Evolutionary conservation across 2,888 invertebrate species (phyloP).

Genomic region (Leptogaster cylindrica): DNA sequence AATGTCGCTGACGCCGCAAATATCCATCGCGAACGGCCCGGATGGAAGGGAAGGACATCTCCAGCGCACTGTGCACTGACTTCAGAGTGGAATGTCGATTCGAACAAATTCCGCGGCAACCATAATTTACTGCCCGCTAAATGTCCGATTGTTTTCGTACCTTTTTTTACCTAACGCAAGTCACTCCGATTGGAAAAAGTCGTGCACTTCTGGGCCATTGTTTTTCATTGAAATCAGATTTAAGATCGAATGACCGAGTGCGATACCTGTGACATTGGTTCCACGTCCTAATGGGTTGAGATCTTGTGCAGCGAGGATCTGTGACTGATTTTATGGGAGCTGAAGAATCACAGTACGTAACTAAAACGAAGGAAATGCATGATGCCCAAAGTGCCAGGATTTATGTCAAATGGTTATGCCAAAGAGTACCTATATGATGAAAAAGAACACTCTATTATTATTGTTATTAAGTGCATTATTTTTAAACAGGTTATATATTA

Average conservation of each 20-base stretch:
- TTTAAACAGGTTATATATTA: too few relatives aligned
- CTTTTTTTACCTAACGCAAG: constrained; percentile 2
- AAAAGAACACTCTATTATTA: too few relatives aligned
- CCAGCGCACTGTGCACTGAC: not conserved
- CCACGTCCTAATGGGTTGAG: not conserved
- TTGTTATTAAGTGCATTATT: too few relatives aligned
- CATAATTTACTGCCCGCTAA: constrained; percentile 36
- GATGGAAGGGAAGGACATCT: not conserved
- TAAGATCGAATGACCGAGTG: constrained; percentile 31
- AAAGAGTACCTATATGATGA: too few relatives aligned
- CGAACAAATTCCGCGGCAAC: constrained; percentile 22
- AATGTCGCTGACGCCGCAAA: constrained; percentile 7
- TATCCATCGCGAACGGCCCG: not conserved
- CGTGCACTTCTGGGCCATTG: constrained; percentile 36
- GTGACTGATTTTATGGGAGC: too few relatives aligned
- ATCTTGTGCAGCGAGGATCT: constrained; percentile 4
- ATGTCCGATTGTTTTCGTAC: constrained; percentile 27
- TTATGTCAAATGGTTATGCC: too few relatives aligned
- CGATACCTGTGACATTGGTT: constrained; percentile 23
- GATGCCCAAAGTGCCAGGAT: too few relatives aligned
- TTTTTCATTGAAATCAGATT: constrained; percentile 37
- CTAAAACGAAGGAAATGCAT: too few relatives aligned
- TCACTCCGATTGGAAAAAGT: constrained; percentile 17
- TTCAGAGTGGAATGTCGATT: constrained; percentile 20
- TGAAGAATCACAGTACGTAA: too few relatives aligned